These are phyloP conservation scores for Lophura nycthemera DNA, from an alignment of 2,113 vertebrate species.

Conservation along the genomic window DNA sequence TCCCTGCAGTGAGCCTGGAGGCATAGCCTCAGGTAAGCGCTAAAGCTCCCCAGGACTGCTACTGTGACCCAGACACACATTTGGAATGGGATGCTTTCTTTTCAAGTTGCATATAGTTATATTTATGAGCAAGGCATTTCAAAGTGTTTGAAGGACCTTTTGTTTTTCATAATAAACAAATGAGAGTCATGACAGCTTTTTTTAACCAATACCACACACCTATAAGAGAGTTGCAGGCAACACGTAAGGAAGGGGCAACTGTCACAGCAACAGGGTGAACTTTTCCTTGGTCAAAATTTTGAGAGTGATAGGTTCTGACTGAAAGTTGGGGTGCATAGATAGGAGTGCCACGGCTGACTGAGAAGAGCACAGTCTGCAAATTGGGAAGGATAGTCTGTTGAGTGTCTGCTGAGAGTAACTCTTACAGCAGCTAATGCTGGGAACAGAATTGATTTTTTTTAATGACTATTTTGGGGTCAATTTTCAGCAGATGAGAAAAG, in stretches of 20 bases:
- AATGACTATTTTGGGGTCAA: conserved; percentile 8
- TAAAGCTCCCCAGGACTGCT: neutral
- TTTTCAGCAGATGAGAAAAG: conserved; percentile 9
- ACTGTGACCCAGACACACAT: neutral
- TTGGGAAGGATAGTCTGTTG: neutral
- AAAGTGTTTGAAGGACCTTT: neutral
- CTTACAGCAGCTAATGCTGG: neutral
- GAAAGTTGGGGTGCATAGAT: neutral
- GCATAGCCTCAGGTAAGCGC: neutral
- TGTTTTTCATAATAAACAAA: neutral
- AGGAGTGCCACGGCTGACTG: neutral
- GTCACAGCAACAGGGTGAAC: neutral
- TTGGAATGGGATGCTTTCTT: neutral
- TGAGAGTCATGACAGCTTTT: neutral
- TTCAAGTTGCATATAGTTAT: neutral
- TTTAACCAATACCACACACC: neutral
- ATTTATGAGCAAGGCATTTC: neutral
- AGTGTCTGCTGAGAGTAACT: neutral
- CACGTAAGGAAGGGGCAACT: neutral
- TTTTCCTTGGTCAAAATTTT: neutral
- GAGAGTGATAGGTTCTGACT: neutral
- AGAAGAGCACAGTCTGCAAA: neutral
- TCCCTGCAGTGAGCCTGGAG: neutral
- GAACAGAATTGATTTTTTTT: conserved; percentile 1
- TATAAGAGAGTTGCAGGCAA: neutral